Conservation (phyloP, 2,113 vertebrate species). For the Apodemus speciosus region DNA sequence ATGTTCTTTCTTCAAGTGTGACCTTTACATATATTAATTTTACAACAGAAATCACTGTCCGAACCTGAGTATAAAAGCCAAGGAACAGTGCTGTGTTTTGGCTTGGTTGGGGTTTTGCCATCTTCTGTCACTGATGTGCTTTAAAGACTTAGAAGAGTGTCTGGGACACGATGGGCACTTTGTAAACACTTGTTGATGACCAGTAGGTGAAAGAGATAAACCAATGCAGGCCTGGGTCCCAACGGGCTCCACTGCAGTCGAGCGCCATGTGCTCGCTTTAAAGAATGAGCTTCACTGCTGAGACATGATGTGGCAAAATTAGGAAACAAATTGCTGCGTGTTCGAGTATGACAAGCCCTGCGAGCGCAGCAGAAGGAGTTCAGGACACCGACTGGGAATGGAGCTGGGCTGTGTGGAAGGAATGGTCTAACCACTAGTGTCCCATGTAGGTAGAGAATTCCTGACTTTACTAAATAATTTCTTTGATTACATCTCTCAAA, state of each 20-base stretch:
- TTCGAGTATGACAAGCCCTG: not conserved
- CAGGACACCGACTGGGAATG: not conserved
- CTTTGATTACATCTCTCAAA: slow-evolving; percentile 3
- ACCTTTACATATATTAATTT: slow-evolving; percentile 12
- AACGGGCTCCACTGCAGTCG: not conserved
- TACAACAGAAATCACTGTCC: slow-evolving; percentile 12
- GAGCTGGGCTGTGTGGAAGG: not conserved
- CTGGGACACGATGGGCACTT: not conserved
- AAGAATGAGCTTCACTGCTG: not conserved
- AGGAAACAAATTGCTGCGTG: not conserved
- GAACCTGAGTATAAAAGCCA: not conserved
- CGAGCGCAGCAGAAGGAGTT: not conserved
- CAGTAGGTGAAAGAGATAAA: not conserved
- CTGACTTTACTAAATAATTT: not conserved
- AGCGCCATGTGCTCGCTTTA: not conserved
- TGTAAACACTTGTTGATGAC: not conserved
- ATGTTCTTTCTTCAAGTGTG: not conserved
- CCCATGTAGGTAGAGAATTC: not conserved
- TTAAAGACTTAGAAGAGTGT: not conserved
- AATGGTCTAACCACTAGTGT: not conserved
- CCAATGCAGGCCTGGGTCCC: not conserved
- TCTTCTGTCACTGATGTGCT: not conserved
- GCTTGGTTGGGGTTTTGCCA: not conserved
- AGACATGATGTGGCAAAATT: not conserved
- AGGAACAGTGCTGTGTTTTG: not conserved